Base-by-base conservation (phyloP, 2,888 invertebrate genomes). In the Frankliniella fusca region DNA sequence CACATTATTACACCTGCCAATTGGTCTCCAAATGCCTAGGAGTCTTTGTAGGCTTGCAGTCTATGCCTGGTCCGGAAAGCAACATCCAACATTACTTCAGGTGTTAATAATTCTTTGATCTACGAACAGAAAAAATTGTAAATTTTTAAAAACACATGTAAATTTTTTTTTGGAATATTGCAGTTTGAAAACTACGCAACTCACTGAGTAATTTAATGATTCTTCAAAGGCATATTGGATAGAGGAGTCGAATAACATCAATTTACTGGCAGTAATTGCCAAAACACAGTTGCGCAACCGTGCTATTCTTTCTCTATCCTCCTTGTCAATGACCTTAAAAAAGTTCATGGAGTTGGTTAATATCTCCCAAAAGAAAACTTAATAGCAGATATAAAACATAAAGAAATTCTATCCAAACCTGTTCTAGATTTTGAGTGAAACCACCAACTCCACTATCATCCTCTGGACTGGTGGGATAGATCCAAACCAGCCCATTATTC, bases 401-500 rank as follows among this genome's bases (percentile, higher is more conserved):
- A 83, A 8, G 83, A 54, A 38, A 80, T 80, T 50, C 49, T 84
- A 83, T 79, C 80, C 48, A 80, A 80, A 90, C 90, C 87, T 92
- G 92, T 85, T 92, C 92, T 81, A 95, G 88, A 88, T 95, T 93
- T 86, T 95, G 94, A 0, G 93, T 91, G 86, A 95, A 96, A 27
- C 95, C 95, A 61, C 93, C 93, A 48, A 92, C 92, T 80, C 91
- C 91, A 83, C 93, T 92, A 49, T 92, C 92, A 81, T 92, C 92
- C 80, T 90, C 89, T 9, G 83, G 83, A 18, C 83, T 84, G n/a
- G 90, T 91, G 0, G 96, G 94, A 83, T 93, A 93, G 83, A 99
- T 94, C 97, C 98, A 99, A 84, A 99, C 93, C 86, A 94, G 97
- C 0, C 99, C 99, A 88, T 99, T 98, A 87, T 97, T 97, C 11